Base-by-base conservation (phyloP, 2,113 vertebrate genomes). In the Ascaphus truei region DNA sequence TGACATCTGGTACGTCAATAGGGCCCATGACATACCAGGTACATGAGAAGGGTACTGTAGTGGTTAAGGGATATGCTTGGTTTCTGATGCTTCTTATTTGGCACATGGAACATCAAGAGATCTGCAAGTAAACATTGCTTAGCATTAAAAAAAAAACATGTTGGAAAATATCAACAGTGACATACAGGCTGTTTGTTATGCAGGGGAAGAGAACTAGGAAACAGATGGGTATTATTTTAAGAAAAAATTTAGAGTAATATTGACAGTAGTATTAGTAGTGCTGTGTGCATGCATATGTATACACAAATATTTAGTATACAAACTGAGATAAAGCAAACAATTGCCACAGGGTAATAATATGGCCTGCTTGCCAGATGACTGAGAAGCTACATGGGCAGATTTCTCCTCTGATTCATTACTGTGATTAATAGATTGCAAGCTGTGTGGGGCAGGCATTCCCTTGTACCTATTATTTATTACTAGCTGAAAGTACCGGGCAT, bases 151-250 rank as follows among this genome's bases (percentile, higher is more conserved):
- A 63, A 45, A 51, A 51, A 29, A 22, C 25, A 41, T 22, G 33
- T 25, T 27, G 62, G 48, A 65, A 53, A 50, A 58, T 57, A 58
- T 48, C 26, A 57, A 36, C 39, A 47, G 65, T 48, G 65, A 68
- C 53, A 57, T 34, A 12, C 65, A 26, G 65, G 37, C 52, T 68
- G 52, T 68, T 68, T 68, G 29, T 26, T 68, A 48, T 58, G 53
- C 41, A 55, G 48, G 13, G 27, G 13, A 55, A 47, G 29, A 26
- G 27, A 7, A 37, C 50, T 53, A 25, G 15, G 65, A 58, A 68
- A 58, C 65, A 68, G 65, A 68, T 68, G 65, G 65, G 37, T 41
- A 68, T 36, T 58, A 57, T 48, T 68, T 58, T 68, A 57, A 43
- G 27, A 53, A 36, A 57, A 58, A 29, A 41, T 68, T 68, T 58